These are phyloP conservation scores for Eumeta japonica DNA, from an alignment of 1,140 invertebrate genomes.

Conservation along the genomic window DNA sequence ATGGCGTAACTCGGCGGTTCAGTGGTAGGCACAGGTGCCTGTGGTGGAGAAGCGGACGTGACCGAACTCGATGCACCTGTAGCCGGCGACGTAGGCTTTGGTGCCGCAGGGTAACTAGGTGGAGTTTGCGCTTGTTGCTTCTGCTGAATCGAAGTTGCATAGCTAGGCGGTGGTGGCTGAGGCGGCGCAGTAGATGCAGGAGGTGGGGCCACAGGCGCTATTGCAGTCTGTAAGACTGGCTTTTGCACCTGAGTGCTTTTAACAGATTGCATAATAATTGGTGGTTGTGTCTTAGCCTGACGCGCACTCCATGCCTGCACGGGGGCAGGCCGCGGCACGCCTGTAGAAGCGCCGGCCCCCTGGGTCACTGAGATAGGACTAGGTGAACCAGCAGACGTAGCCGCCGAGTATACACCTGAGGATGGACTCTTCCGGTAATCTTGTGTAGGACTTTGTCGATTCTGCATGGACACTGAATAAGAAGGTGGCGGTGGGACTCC, in stretches of 20 bases:
- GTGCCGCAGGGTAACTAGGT: conserved; percentile 51
- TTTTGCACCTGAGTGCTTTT: conserved; percentile 93
- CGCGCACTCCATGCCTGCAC: conserved; percentile 75
- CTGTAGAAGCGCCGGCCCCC: conserved; percentile 58
- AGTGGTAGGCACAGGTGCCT: conserved; percentile 70
- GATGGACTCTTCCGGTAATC: conserved; percentile 76
- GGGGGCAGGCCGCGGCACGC: conserved; percentile 72
- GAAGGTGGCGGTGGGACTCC: conserved; percentile 74
- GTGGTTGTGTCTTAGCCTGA: conserved; percentile 81
- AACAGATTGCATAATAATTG: conserved; percentile 94
- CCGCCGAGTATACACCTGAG: conserved; percentile 77
- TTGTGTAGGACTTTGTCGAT: conserved; percentile 81
- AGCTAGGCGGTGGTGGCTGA: conserved; percentile 72
- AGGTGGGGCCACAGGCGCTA: conserved; percentile 78
- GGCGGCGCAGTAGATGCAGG: conserved; percentile 52
- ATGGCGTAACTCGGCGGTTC: conserved; percentile 90
- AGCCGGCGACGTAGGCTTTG: conserved; percentile 62
- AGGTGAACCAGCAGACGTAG: conserved; percentile 76
- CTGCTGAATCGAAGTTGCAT: conserved; percentile 76
- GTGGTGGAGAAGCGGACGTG: conserved; percentile 33
- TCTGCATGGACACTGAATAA: conserved; percentile 82
- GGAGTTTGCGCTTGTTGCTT: conserved; percentile 60
- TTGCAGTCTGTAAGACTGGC: conserved; percentile 89
- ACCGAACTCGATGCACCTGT: conserved; percentile 33
- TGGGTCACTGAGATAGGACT: conserved; percentile 74